Evolutionary conservation across 2,797 vertebrate genomes (phyloP), one percentile per base, ranked within the genome.

Genomic region (Sebastes taczanowskii): DNA sequence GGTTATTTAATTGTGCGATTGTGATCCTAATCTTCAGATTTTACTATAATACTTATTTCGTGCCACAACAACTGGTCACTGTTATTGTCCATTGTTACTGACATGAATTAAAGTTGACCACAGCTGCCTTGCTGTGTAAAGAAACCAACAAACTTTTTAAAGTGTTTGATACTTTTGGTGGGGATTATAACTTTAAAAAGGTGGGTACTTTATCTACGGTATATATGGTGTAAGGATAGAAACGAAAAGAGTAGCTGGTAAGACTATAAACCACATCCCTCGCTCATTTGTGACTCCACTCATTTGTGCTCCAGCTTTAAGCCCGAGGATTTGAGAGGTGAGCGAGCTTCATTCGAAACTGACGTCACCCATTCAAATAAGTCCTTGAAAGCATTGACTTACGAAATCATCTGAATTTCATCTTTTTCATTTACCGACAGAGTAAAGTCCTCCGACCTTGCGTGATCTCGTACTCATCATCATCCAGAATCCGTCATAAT

Each of bases 331-430:
- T 74, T 60, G 62, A 72, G 61, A 86, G 75, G 80, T 27, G 60
- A 69, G 62, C 20, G 18, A 35, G 70, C 67, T 71, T 76, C 55
- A 72, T 61, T 65, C 27, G 6, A 16, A 38, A 29, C 71, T 68
- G 72, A 85, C 73, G 59, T 85, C 82, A 81, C 42, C 74, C 32
- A 5, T 64, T 80, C 20, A 80, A 67, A 87, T 90, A 29, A 81
- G 71, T 86, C 88, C 74, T 69, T 89, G 81, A 89, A 88, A 87
- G 78, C 82, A 84, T 77, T 74, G 74, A 65, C 60, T 83, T 78
- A 52, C 38, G 55, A 90, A 84, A 83, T 84, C 81, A 86, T 82
- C 30, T 65, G 61, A 67, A 81, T 71, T 80, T 81, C 20, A 71
- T 83, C 27, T 63, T 78, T 52, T 79, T 68, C 82, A 81, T 83